A percentile compares a stretch with the other conserved stretches of the same genome.
Evolutionary conservation across 2,113 vertebrate genomes (phyloP).

Genomic region (Ceyx margarethae): DNA sequence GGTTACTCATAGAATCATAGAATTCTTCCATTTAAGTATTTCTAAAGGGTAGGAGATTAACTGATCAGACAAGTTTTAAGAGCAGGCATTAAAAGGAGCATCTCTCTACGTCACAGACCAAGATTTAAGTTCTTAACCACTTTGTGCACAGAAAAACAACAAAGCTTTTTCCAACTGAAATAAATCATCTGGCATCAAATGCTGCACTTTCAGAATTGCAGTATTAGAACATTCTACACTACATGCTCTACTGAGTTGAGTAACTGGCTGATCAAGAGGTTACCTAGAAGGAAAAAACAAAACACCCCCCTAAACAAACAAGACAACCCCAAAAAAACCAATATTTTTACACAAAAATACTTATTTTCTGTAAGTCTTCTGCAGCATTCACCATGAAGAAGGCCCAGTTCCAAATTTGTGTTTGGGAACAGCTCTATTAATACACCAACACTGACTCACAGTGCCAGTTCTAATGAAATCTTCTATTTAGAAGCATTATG

Average conservation of each 20-base stretch:
- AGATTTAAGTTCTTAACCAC: neutral
- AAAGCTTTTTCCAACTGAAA: neutral
- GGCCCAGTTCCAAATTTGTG: constrained; percentile 4
- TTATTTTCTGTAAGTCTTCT: neutral
- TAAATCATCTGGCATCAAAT: neutral
- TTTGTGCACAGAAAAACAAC: neutral
- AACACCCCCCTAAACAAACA: no score
- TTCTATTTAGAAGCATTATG: neutral
- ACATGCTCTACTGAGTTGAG: neutral
- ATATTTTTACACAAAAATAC: neutral
- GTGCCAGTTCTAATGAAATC: neutral
- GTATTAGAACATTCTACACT: neutral
- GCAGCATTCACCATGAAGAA: neutral
- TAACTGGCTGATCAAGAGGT: neutral
- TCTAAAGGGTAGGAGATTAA: neutral
- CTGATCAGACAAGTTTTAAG: neutral
- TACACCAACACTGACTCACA: constrained; percentile 32
- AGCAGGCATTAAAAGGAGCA: neutral
- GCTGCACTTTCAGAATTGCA: neutral
- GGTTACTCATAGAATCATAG: neutral
- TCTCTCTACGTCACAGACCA: neutral
- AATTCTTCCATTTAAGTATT: neutral
- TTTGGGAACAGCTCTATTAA: constrained; percentile 51
- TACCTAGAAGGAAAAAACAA: neutral
- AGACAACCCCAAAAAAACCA: neutral